These are phyloP conservation scores for Pandemis cinnamomeana DNA, from an alignment of 2,888 invertebrate species.

Conservation along the genomic window DNA sequence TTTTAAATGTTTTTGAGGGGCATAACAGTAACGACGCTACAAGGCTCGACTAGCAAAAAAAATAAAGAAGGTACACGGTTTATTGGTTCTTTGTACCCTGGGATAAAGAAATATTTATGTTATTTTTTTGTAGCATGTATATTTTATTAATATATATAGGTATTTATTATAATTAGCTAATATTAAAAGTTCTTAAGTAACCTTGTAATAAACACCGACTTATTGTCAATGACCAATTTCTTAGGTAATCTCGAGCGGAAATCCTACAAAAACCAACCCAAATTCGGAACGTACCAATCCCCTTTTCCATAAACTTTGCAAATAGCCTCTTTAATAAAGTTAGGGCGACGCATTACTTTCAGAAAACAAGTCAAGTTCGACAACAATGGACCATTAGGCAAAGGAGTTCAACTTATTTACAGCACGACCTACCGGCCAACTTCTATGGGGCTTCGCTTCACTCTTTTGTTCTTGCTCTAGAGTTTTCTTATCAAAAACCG, in stretches of 20 bases:
- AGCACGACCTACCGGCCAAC: constrained; percentile 50
- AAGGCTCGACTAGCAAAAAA: not conserved
- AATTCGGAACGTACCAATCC: constrained; percentile 37
- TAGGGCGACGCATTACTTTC: constrained; percentile 46
- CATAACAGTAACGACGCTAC: not conserved
- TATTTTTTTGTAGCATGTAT: no score
- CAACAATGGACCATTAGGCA: constrained; percentile 67
- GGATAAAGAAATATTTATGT: no score
- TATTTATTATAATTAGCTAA: no score
- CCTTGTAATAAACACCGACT: not conserved
- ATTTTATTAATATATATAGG: no score
- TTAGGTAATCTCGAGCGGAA: constrained; percentile 15
- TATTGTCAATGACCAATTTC: constrained; percentile 30
- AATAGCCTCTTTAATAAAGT: constrained; percentile 56
- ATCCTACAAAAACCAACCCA: constrained; percentile 31
- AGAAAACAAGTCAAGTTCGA: constrained; percentile 57
- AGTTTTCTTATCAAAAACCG: not conserved
- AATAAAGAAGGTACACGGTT: not conserved
- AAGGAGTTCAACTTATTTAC: constrained; percentile 70
- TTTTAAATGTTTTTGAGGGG: not conserved
- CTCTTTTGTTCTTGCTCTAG: constrained; percentile 33
- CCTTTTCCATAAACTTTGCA: constrained; percentile 38
- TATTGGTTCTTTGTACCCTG: no score
- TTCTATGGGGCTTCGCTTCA: constrained; percentile 38
- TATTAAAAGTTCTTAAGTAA: not conserved